phyloP scores from a whole-genome alignment of 2,113 vertebrate genomes.

The Ptyas mucosa region DNA sequence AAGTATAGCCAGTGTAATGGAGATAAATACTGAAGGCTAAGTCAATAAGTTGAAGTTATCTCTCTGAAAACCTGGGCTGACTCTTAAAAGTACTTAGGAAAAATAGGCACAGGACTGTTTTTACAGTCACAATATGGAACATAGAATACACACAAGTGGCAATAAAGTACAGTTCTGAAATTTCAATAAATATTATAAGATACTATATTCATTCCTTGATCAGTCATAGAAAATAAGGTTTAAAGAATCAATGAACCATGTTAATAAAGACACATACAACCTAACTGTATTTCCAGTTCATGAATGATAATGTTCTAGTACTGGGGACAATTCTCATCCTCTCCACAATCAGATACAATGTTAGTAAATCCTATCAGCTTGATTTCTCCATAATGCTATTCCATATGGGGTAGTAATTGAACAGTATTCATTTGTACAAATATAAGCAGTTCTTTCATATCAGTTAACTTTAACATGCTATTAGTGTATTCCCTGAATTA shows the following conservation, averaged over 20 bases:
- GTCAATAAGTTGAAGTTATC: neutral
- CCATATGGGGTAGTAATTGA: constrained; percentile 1
- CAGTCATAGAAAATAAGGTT: constrained; percentile 16
- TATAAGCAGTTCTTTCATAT: neutral
- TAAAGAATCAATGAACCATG: constrained; percentile 34
- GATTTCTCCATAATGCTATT: constrained; percentile 25
- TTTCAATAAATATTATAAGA: constrained; percentile 29
- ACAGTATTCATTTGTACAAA: neutral
- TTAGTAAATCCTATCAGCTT: constrained; percentile 6
- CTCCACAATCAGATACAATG: neutral
- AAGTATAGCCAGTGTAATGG: neutral
- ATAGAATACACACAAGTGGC: neutral
- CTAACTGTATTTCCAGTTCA: constrained; percentile 24
- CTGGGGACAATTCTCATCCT: constrained; percentile 22
- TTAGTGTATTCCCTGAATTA: neutral
- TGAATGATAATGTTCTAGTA: constrained; percentile 9
- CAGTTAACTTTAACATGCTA: neutral
- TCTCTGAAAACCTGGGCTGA: neutral
- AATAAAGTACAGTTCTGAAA: neutral
- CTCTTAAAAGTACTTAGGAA: neutral
- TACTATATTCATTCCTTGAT: constrained; percentile 30
- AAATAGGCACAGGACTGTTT: neutral
- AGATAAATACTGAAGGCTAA: neutral
- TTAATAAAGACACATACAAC: constrained; percentile 30
- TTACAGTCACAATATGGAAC: neutral